phyloP scores from a whole-genome alignment of 2,888 invertebrate genomes.

The Teleiodes luculella region DNA sequence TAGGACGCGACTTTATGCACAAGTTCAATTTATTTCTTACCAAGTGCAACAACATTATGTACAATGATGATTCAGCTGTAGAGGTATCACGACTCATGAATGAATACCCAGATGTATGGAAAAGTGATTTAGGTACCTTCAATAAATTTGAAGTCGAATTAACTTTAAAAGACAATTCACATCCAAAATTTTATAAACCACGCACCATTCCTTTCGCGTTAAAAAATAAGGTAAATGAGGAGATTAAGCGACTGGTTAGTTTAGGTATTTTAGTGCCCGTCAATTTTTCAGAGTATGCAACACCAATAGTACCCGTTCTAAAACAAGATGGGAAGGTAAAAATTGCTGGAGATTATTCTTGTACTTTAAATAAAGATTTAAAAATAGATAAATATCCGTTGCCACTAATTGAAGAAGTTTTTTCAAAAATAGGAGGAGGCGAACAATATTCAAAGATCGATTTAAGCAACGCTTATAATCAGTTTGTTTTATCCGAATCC shows the following conservation, averaged over 20 bases:
- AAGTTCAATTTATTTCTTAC: no score
- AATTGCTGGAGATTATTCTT: no score
- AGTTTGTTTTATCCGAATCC: neutral
- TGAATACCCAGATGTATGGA: no score
- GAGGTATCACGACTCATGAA: no score
- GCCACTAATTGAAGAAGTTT: constrained; percentile 30
- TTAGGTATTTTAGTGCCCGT: constrained; percentile 30
- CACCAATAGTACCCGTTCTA: constrained; percentile 27
- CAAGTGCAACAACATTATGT: no score
- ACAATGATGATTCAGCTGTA: no score
- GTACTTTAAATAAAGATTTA: no score
- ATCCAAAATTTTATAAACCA: constrained; percentile 24
- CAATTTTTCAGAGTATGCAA: constrained; percentile 22
- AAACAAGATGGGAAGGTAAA: constrained; percentile 22
- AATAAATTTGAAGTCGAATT: constrained; percentile 7
- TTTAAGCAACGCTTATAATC: constrained; percentile 1
- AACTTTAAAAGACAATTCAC: neutral
- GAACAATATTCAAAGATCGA: constrained; percentile 16
- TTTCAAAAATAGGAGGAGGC: constrained; percentile 18
- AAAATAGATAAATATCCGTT: constrained; percentile 25
- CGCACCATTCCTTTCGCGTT: constrained; percentile 32
- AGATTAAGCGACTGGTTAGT: constrained; percentile 22
- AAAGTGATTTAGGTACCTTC: no score
- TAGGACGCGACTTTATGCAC: constrained; percentile 12
- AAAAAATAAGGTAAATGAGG: constrained; percentile 28